These are phyloP conservation scores for Mastomys coucha DNA, from an alignment of 2,113 vertebrate species.

Conservation along the genomic window DNA sequence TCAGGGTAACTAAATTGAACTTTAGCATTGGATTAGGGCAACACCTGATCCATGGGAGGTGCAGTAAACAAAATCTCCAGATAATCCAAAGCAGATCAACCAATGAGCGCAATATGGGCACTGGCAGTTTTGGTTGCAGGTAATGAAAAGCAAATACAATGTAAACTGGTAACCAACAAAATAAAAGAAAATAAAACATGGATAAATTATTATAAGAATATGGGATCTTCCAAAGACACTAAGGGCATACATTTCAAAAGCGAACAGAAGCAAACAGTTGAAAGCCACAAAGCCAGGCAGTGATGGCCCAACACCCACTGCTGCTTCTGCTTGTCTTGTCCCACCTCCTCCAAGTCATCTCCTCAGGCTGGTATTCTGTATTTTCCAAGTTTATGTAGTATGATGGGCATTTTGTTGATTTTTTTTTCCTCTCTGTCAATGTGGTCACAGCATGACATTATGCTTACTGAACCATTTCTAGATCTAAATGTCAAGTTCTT, in stretches of 20 bases:
- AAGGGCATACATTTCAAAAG: slow-evolving; percentile 15
- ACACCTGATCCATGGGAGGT: background rate
- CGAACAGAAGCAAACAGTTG: background rate
- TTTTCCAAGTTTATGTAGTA: background rate
- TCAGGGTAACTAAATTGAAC: slow-evolving; percentile 18
- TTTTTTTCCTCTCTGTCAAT: background rate
- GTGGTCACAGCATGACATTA: background rate
- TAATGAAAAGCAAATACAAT: background rate
- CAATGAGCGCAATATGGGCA: background rate
- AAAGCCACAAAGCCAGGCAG: background rate
- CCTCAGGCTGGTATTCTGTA: too few species aligned
- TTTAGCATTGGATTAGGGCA: background rate
- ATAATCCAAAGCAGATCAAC: background rate
- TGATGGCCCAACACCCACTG: too few species aligned
- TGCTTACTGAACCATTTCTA: background rate
- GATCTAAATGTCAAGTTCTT: slow-evolving; percentile 36
- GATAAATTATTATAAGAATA: background rate
- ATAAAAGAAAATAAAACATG: background rate
- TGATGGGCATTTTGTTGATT: background rate
- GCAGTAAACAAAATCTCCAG: background rate
- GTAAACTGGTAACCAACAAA: background rate
- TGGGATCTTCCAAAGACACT: background rate
- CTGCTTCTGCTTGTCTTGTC: background rate
- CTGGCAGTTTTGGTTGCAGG: background rate
- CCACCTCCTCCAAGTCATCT: background rate